phyloP scores from a whole-genome alignment of 2,113 vertebrate genomes.

The Dromiciops gliroides region DNA sequence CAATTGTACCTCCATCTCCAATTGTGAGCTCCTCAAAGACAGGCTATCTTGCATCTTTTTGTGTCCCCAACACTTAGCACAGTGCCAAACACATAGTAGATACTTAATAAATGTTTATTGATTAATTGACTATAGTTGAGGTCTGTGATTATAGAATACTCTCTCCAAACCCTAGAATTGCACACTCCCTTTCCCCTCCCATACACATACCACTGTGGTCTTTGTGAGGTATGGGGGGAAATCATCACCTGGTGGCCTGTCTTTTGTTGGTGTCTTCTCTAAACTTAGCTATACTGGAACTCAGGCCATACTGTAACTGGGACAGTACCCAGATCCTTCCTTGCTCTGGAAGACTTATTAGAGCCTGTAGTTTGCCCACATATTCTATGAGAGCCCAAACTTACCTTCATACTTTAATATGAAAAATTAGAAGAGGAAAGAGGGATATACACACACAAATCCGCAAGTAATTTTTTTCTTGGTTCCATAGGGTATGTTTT shows the following conservation, averaged over 20 bases:
- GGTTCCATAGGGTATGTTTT: not conserved
- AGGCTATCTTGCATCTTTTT: not conserved
- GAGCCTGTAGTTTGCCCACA: not conserved
- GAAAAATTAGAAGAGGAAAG: not conserved
- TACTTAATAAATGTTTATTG: not conserved
- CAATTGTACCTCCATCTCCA: not conserved
- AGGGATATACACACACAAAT: not conserved
- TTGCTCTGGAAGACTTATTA: not conserved
- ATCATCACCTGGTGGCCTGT: not conserved
- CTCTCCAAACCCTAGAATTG: not conserved
- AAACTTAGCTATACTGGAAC: not conserved
- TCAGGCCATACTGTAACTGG: not conserved
- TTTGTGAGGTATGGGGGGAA: not conserved
- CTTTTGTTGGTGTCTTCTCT: not conserved
- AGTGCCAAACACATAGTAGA: not conserved
- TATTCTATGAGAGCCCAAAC: not conserved
- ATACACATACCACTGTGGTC: not conserved
- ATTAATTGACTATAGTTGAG: not conserved
- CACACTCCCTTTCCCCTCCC: not conserved
- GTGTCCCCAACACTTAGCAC: not conserved
- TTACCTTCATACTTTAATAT: not conserved
- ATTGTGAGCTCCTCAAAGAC: not conserved
- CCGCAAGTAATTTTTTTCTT: not conserved
- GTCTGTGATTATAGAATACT: not conserved
- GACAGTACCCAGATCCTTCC: not conserved